Evolutionary conservation across 2,113 vertebrate genomes (phyloP).

Genomic region (Ctenodactylus gundi): DNA sequence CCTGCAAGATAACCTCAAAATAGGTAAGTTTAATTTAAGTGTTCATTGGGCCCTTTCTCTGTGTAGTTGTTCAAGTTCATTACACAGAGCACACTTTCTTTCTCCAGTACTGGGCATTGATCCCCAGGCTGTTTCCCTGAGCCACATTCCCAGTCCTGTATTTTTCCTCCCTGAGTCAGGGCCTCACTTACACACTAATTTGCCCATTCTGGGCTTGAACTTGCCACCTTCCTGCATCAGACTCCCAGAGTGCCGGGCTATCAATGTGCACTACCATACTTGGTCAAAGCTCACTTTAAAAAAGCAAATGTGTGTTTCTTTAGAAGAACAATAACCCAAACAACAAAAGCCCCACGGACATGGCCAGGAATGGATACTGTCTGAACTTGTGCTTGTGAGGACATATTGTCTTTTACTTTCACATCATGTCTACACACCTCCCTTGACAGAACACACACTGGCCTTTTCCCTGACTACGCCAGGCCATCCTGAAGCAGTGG

Average conservation of each 20-base stretch:
- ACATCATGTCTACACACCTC: neutral
- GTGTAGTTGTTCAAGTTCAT: neutral
- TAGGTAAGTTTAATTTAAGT: neutral
- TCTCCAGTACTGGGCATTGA: no score
- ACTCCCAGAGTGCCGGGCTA: no score
- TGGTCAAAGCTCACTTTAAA: neutral
- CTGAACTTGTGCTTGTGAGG: neutral
- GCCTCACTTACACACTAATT: no score
- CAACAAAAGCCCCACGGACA: neutral
- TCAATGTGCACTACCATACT: neutral
- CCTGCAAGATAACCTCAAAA: neutral
- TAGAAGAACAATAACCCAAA: neutral
- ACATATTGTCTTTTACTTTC: neutral
- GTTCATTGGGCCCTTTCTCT: neutral
- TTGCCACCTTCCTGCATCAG: no score
- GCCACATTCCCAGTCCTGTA: no score
- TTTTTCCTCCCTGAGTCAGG: no score
- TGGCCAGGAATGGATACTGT: accelerated
- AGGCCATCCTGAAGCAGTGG: neutral
- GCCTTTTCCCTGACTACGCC: neutral
- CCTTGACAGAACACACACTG: neutral
- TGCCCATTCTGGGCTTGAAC: no score
- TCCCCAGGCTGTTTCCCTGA: no score
- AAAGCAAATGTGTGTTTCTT: neutral
- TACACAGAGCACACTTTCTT: neutral